Conservation (phyloP, 1,140 invertebrate genomes). For the Drosophila virilis region DNA sequence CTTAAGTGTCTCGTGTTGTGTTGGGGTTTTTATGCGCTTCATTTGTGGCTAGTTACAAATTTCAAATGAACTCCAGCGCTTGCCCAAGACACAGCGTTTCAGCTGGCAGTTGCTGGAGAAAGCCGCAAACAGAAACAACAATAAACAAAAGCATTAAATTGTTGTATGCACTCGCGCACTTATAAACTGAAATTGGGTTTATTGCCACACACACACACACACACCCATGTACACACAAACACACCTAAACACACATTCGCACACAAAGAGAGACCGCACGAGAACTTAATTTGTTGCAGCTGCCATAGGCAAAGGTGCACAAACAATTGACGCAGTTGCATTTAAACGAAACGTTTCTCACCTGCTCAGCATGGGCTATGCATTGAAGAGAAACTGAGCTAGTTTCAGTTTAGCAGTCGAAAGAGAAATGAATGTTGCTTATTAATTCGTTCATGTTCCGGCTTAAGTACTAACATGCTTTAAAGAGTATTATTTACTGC, state of each 20-base stretch:
- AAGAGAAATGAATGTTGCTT: too few relatives aligned
- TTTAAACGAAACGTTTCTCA: conserved; percentile 4
- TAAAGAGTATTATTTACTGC: too few relatives aligned
- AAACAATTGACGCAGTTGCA: conserved; percentile 9
- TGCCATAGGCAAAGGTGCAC: conserved; percentile 57
- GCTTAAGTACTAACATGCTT: too few relatives aligned
- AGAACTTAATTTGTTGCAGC: conserved; percentile 42
- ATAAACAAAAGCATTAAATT: conserved; percentile 62
- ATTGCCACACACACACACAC: conserved; percentile 52
- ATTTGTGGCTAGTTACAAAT: conserved; percentile 60
- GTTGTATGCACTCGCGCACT: conserved; percentile 40
- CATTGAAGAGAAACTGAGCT: background rate
- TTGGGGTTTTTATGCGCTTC: conserved; percentile 30
- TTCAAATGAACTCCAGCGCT: conserved; percentile 63
- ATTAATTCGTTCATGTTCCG: too few relatives aligned
- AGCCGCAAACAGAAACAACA: conserved; percentile 55
- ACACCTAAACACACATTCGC: background rate
- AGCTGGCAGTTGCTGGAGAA: conserved; percentile 24
- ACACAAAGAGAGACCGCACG: background rate
- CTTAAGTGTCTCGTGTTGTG: conserved; percentile 32
- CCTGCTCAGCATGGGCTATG: conserved; percentile 1
- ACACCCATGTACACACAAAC: conserved; percentile 3
- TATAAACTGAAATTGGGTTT: conserved; percentile 64
- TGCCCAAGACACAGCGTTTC: conserved; percentile 13
- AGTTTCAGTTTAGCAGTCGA: background rate